A percentile compares a stretch with the other conserved stretches of the same genome.
These are phyloP conservation scores for Vulpes lagopus DNA, from an alignment of 2,113 vertebrate species.

Conservation along the genomic window DNA sequence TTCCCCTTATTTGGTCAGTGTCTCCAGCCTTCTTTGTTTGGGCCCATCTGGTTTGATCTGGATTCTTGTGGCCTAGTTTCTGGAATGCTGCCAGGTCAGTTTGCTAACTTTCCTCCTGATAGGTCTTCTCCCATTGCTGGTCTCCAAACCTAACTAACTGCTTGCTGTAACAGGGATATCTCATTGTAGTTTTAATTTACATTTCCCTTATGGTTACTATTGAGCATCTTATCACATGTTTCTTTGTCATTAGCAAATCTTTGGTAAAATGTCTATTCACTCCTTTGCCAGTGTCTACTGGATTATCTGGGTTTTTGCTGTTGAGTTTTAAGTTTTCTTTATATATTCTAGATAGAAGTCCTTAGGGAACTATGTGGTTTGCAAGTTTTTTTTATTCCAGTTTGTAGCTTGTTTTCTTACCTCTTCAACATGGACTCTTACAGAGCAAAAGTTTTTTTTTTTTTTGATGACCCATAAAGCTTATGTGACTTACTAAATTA, in stretches of 20 bases:
- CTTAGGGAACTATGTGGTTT: background rate
- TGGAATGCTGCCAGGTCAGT: background rate
- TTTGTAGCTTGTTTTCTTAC: background rate
- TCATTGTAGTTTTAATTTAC: background rate
- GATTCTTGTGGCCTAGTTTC: background rate
- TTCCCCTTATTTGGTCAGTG: background rate
- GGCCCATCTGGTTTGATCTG: background rate
- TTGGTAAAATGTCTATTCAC: background rate
- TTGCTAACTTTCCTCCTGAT: background rate
- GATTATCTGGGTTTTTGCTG: background rate
- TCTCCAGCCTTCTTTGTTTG: background rate
- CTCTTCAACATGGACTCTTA: background rate
- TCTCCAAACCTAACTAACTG: background rate
- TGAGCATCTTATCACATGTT: background rate
- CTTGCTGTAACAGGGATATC: background rate
- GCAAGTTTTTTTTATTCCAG: conserved; percentile 17
- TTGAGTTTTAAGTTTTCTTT: background rate
- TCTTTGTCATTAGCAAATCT: background rate
- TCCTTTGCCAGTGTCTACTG: background rate
- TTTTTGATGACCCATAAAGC: background rate
- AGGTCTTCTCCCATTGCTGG: background rate
- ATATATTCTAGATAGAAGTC: background rate
- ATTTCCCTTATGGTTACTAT: background rate
- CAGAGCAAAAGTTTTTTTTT: background rate
- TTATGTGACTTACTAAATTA: conserved; percentile 56